Evolutionary conservation across 2,797 vertebrate species (phyloP).

Genomic region (Enteromius paludinosus): DNA sequence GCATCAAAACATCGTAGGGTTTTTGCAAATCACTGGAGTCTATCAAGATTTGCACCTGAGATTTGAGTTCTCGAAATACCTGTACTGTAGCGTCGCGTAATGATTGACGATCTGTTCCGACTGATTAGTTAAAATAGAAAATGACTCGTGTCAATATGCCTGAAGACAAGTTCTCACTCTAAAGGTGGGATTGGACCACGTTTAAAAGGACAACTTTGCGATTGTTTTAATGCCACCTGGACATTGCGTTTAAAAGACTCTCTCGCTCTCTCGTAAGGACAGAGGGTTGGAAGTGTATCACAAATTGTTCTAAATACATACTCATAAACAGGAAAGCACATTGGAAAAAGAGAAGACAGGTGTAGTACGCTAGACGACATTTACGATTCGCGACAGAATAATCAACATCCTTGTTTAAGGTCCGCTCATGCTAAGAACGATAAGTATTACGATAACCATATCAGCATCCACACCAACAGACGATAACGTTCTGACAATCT

Average conservation of each 20-base stretch:
- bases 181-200: constrained; percentile 20
- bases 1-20: constrained; percentile 47
- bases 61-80: constrained; percentile 68
- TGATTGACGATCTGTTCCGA: constrained; percentile 12
- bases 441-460: background rate
- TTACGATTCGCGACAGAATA: constrained; percentile 42
- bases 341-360: constrained; percentile 57
- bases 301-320: constrained; percentile 54
- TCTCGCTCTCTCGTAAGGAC: constrained; percentile 42
- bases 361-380: constrained; percentile 54
- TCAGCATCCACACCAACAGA: background rate
- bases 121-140: constrained; percentile 51
- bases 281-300: constrained; percentile 53
- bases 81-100: constrained; percentile 45
- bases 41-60: constrained; percentile 78
- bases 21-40: constrained; percentile 56
- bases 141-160: constrained; percentile 29
- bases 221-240: constrained; percentile 55
- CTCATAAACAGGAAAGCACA: constrained; percentile 57
- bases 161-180: constrained; percentile 47
- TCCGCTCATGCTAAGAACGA: background rate
- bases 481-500: no score
- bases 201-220: constrained; percentile 46
- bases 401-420: background rate
- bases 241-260: constrained; percentile 44